Percentiles rank a stretch among this genome's conserved stretches.
Evolutionary conservation across 1,140 invertebrate genomes (phyloP).

Genomic region (Zaprionus ghesquierei): DNA sequence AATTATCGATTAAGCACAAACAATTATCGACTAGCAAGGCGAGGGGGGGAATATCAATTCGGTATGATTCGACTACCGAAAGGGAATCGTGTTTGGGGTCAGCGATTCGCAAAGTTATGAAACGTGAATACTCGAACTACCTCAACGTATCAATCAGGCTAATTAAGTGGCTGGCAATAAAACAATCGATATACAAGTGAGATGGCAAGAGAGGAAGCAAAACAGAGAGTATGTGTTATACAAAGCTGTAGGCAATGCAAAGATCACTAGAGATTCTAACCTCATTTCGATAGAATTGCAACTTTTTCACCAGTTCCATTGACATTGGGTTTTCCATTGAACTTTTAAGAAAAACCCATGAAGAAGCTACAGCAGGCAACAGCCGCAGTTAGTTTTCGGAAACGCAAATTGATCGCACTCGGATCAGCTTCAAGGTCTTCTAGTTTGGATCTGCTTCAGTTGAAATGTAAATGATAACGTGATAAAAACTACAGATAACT

Average conservation of each 20-base stretch:
- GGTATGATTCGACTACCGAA: neutral
- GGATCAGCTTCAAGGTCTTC: neutral
- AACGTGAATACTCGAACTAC: neutral
- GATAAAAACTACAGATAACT: neutral
- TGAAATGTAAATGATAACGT: neutral
- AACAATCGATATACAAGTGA: neutral
- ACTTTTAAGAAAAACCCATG: neutral
- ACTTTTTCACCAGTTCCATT: neutral
- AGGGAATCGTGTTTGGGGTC: constrained; percentile 15
- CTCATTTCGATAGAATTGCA: neutral
- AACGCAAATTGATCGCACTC: neutral
- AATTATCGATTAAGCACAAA: constrained; percentile 30
- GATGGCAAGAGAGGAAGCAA: neutral
- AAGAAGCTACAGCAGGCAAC: neutral
- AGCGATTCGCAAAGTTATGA: constrained; percentile 2
- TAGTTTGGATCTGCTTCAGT: neutral
- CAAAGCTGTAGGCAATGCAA: neutral
- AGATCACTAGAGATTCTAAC: neutral
- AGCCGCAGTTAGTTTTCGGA: too few species aligned
- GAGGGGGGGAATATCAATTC: neutral
- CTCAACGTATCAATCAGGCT: constrained; percentile 6
- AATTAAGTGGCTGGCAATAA: neutral
- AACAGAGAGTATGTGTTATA: neutral
- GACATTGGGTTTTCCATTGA: neutral
- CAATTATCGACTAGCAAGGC: neutral